phyloP scores from a whole-genome alignment of 2,797 vertebrate genomes.

The Macrochelys suwanniensis region DNA sequence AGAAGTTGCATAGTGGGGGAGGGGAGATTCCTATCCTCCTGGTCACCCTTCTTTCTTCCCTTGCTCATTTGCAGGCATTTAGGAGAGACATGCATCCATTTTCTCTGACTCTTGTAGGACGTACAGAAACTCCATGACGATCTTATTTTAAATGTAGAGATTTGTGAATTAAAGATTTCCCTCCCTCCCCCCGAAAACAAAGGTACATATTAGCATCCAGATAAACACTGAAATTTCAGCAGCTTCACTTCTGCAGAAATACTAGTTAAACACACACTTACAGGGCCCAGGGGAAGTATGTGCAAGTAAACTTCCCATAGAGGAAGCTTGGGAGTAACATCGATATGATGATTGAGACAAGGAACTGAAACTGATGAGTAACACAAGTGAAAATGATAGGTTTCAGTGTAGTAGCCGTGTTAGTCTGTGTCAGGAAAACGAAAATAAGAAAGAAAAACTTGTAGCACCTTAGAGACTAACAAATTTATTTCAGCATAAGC shows the following conservation, averaged over 20 bases:
- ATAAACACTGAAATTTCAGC: not conserved
- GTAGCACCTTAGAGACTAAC: too few relatives aligned
- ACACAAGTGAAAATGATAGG: not conserved
- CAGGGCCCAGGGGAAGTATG: not conserved
- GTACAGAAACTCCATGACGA: not conserved
- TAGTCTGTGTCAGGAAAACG: too few relatives aligned
- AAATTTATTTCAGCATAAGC: too few relatives aligned
- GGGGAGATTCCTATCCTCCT: not conserved
- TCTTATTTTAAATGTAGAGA: not conserved
- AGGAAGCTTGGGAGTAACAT: not conserved
- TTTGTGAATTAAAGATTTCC: too few relatives aligned
- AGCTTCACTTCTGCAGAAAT: not conserved
- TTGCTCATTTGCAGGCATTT: rapidly evolving
- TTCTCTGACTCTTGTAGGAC: not conserved
- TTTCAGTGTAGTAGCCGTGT: too few relatives aligned
- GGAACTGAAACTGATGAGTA: not conserved
- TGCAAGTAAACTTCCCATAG: not conserved
- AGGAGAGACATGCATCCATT: not conserved
- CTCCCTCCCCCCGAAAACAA: too few relatives aligned
- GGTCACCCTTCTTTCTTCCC: not conserved
- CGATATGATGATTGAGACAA: not conserved
- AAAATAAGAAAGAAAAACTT: too few relatives aligned
- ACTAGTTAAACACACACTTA: not conserved
- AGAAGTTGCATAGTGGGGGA: not conserved
- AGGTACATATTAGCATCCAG: not conserved